Percentiles rank a stretch among this genome's conserved stretches.
phyloP scores from a whole-genome alignment of 2,888 invertebrate species.

The Chrysomela aeneicollis region DNA sequence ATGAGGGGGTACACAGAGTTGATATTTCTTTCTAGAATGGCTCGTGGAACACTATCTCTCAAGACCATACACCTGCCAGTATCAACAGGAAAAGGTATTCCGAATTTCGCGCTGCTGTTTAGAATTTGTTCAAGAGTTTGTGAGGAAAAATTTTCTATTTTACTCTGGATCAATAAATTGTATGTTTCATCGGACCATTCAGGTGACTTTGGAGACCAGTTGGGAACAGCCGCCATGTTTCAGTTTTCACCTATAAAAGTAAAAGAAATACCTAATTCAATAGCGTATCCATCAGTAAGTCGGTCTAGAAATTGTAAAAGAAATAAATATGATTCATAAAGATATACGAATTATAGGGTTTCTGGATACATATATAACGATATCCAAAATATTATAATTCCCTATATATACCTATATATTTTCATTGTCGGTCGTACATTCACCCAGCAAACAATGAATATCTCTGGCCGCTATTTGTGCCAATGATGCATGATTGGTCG shows the following conservation, averaged over 20 bases:
- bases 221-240: slow-evolving; percentile 29
- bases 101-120: slow-evolving; percentile 58
- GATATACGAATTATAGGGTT: no score
- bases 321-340: no score
- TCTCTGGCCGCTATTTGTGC: no score
- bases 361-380: no score
- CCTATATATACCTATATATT: no score
- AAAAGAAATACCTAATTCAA: not conserved
- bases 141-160: not conserved
- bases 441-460: no score
- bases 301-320: no score
- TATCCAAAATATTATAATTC: no score
- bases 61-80: slow-evolving; percentile 53
- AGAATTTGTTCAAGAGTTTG: slow-evolving; percentile 51
- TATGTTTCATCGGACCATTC: slow-evolving; percentile 38
- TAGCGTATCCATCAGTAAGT: no score
- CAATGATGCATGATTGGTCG: no score
- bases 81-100: slow-evolving; percentile 59
- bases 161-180: slow-evolving; percentile 22
- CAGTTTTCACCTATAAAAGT: not conserved
- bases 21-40: slow-evolving; percentile 59
- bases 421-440: no score
- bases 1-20: slow-evolving; percentile 73
- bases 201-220: slow-evolving; percentile 41
- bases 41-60: slow-evolving; percentile 35